Conservation (phyloP, 2,888 invertebrate species). For the Diabrotica balteata region DNA sequence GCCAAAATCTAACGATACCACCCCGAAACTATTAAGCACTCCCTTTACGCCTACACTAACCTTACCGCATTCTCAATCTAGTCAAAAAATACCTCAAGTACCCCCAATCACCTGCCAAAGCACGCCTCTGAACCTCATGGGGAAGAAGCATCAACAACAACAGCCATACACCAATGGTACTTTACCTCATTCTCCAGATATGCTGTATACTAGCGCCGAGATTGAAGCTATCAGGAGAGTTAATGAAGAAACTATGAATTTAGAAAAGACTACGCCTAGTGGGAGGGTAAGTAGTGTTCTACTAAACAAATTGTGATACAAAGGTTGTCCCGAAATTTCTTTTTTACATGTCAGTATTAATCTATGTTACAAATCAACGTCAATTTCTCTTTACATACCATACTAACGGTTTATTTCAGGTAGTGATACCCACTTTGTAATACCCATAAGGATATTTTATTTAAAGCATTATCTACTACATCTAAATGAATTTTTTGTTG, state of each 20-base stretch:
- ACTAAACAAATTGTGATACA: too few species aligned
- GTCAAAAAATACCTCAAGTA: conserved; percentile 55
- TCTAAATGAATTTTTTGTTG: too few species aligned
- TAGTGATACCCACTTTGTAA: too few species aligned
- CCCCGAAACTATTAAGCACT: conserved; percentile 37
- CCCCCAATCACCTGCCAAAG: conserved; percentile 32
- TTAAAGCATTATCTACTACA: too few species aligned
- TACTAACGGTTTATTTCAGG: too few species aligned
- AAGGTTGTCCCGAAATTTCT: too few species aligned
- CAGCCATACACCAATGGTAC: conserved; percentile 31
- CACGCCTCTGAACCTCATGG: conserved; percentile 36
- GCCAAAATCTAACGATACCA: conserved; percentile 51
- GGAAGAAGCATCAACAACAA: conserved; percentile 28
- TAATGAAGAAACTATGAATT: conserved; percentile 39
- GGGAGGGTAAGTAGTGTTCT: conserved; percentile 38
- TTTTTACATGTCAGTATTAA: too few species aligned
- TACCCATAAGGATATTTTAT: too few species aligned
- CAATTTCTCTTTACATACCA: too few species aligned
- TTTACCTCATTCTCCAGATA: conserved; percentile 39
- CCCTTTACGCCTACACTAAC: conserved; percentile 50
- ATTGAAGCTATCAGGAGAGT: conserved; percentile 42
- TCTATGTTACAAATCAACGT: too few species aligned
- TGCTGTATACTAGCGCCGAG: conserved; percentile 39
- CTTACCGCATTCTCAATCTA: conserved; percentile 51
- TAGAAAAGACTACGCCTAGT: conserved; percentile 38